Conservation (phyloP, 2,797 vertebrate genomes). For the Onychomys arenicola region DNA sequence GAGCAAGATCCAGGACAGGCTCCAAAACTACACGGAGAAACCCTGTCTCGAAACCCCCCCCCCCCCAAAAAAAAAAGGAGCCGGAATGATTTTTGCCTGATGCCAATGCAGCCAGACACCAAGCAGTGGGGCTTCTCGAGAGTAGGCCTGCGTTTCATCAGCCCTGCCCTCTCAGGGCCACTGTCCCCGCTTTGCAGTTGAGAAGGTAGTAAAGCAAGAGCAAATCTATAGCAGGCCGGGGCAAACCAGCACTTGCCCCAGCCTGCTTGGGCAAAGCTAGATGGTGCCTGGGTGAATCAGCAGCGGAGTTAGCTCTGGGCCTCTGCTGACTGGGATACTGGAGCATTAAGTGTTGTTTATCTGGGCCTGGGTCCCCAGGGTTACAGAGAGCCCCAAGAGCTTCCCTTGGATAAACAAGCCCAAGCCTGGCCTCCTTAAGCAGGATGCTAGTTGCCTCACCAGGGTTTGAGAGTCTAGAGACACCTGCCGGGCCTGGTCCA, state of each 20-base stretch:
- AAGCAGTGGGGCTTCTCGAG: background rate
- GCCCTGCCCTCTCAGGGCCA: background rate
- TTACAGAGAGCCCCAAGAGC: background rate
- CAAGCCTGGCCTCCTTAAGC: conserved; percentile 5
- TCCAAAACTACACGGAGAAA: too few relatives aligned
- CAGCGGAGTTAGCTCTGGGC: background rate
- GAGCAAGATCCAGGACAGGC: too few relatives aligned
- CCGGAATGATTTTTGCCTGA: background rate
- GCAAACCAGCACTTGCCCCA: background rate
- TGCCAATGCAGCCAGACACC: background rate
- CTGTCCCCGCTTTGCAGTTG: background rate
- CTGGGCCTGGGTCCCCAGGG: conserved; percentile 42
- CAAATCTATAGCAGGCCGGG: too few relatives aligned
- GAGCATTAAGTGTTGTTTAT: conserved; percentile 47
- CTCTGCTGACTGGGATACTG: background rate
- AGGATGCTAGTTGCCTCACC: background rate
- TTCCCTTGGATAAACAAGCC: conserved; percentile 40
- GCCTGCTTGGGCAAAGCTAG: background rate
- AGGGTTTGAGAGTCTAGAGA: background rate
- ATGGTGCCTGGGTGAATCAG: background rate
- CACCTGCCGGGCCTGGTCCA: background rate
- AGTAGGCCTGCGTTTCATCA: background rate
- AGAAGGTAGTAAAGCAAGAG: background rate
- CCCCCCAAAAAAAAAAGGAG: background rate
- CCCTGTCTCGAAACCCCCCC: too few relatives aligned